These are phyloP conservation scores for Leuctra nigra DNA, from an alignment of 2,888 invertebrate genomes.

Conservation along the genomic window DNA sequence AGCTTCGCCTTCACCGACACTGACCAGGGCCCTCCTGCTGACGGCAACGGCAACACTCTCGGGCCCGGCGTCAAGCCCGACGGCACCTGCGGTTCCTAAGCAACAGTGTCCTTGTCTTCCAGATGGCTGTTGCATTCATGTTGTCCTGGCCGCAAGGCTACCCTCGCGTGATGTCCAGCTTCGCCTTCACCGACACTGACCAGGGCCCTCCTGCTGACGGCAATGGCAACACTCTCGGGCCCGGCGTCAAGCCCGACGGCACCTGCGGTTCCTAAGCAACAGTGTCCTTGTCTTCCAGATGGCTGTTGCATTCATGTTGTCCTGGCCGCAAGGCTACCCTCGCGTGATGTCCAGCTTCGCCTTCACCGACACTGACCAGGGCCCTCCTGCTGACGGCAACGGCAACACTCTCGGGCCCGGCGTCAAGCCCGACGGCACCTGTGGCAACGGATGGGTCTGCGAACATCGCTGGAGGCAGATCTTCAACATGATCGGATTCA, in stretches of 20 bases:
- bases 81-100: slow-evolving; percentile 40
- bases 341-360: slow-evolving; percentile 50
- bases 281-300: too few species aligned
- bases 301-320: slow-evolving; percentile 53
- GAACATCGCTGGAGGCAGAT: slow-evolving; percentile 41
- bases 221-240: slow-evolving; percentile 37
- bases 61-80: slow-evolving; percentile 39
- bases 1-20: slow-evolving; percentile 42
- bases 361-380: slow-evolving; percentile 39
- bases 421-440: slow-evolving; percentile 37
- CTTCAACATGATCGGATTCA: slow-evolving; percentile 40
- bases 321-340: slow-evolving; percentile 47
- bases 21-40: slow-evolving; percentile 39
- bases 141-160: slow-evolving; percentile 49
- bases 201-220: slow-evolving; percentile 40
- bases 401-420: slow-evolving; percentile 38
- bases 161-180: slow-evolving; percentile 51
- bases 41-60: slow-evolving; percentile 37
- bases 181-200: slow-evolving; percentile 38
- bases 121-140: slow-evolving; percentile 49
- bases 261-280: too few species aligned
- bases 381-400: slow-evolving; percentile 39
- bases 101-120: slow-evolving; percentile 39
- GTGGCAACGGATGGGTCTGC: slow-evolving; percentile 40
- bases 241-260: slow-evolving; percentile 37